Percentiles rank a stretch among this genome's conserved stretches.
Conservation (phyloP, 2,888 invertebrate species). For the Lymantria monacha region DNA sequence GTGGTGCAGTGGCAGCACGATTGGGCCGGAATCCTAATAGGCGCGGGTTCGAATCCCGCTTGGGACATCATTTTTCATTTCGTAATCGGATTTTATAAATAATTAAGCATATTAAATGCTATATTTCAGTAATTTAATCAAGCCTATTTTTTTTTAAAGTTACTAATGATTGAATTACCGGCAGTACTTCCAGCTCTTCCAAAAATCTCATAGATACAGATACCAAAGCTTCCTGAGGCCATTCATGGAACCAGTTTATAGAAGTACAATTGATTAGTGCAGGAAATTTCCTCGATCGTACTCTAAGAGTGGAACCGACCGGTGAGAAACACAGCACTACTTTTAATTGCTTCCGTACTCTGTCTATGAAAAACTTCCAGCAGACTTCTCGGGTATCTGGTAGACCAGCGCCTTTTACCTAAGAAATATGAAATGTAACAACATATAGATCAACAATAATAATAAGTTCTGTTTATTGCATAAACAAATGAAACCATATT, state of each 20-base stretch:
- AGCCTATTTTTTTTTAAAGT: too few relatives aligned
- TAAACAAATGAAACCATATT: too few relatives aligned
- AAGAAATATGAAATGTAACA: conserved; percentile 6
- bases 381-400: conserved; percentile 97
- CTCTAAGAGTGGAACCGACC: conserved; percentile 95
- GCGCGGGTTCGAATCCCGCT: too few relatives aligned
- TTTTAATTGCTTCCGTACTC: conserved; percentile 93
- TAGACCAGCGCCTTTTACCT: conserved; percentile 93
- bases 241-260: conserved; percentile 99
- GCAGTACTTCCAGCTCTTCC: conserved; percentile 89
- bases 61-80: too few relatives aligned
- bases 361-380: conserved; percentile 98
- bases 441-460: too few relatives aligned
- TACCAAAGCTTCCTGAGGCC: conserved; percentile 98
- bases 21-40: too few relatives aligned
- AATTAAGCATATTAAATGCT: too few relatives aligned
- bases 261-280: conserved; percentile 97
- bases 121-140: too few relatives aligned
- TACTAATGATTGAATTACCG: conserved; percentile 75
- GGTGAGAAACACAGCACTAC: conserved; percentile 98
- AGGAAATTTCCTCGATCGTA: conserved; percentile 96
- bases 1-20: too few relatives aligned
- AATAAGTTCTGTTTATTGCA: too few relatives aligned
- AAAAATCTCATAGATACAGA: conserved; percentile 96
- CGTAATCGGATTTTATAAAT: too few relatives aligned